Conservation (phyloP, 2,113 vertebrate genomes). For the Carassius carassius region DNA sequence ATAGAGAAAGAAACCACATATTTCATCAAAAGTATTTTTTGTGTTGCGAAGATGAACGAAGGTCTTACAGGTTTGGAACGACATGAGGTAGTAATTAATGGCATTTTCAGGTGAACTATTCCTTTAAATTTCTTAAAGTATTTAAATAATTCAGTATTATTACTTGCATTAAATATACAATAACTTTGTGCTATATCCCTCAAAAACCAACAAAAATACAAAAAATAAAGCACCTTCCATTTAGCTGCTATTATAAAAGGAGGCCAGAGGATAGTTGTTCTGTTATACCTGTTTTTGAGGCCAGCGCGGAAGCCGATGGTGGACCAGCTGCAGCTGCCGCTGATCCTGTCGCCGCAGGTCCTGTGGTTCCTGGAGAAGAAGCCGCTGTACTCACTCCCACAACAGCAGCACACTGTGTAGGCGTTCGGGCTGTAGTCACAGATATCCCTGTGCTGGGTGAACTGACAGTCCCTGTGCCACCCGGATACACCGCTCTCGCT, state of each 20-base stretch:
- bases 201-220: background rate
- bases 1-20: too few species aligned
- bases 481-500: constrained; percentile 73
- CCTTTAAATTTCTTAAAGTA: too few species aligned
- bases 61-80: too few species aligned
- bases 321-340: constrained; percentile 74
- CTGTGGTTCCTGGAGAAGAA: constrained; percentile 71
- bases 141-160: background rate
- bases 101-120: too few species aligned
- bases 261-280: background rate
- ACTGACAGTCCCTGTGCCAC: constrained; percentile 70
- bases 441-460: constrained; percentile 76
- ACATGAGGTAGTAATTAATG: too few species aligned
- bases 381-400: constrained; percentile 73
- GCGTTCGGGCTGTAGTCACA: constrained; percentile 71
- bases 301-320: constrained; percentile 72
- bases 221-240: background rate
- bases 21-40: too few species aligned
- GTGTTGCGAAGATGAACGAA: too few species aligned
- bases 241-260: background rate
- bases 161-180: background rate
- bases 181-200: background rate
- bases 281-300: constrained; percentile 76
- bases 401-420: constrained; percentile 70
- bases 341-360: constrained; percentile 77